Percentiles rank a stretch among this genome's conserved stretches.
Conservation (phyloP, 1,140 invertebrate genomes). For the Lysiphlebus fabarum region DNA sequence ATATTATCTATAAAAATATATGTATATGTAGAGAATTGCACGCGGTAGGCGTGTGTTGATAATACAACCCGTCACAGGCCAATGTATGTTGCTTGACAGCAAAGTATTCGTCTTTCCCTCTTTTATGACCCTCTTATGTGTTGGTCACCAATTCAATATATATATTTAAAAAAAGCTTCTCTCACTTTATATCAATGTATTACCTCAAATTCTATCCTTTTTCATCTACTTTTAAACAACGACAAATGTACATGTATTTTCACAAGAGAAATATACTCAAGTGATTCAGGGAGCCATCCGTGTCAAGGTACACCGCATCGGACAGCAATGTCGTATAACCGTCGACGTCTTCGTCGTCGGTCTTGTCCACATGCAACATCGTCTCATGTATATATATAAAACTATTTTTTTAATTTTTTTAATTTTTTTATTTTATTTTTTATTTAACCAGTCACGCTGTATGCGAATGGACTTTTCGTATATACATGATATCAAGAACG, state of each 20-base stretch:
- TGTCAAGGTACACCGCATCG: constrained; percentile 57
- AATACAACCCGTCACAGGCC: constrained; percentile 34
- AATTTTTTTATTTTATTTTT: constrained; percentile 35
- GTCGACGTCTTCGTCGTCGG: no score
- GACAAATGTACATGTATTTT: no score
- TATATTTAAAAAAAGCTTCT: not conserved
- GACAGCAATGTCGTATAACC: not conserved
- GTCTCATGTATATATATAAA: constrained; percentile 29
- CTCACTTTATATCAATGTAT: not conserved
- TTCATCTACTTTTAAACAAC: no score
- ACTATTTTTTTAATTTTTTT: constrained; percentile 25
- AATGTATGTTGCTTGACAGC: constrained; percentile 47
- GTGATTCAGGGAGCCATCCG: constrained; percentile 56
- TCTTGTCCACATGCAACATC: constrained; percentile 44
- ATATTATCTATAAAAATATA: constrained; percentile 20
- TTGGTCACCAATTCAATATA: no score
- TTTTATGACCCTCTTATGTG: not conserved
- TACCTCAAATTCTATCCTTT: not conserved
- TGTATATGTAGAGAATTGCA: constrained; percentile 29
- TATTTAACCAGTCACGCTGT: constrained; percentile 37
- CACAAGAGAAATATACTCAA: constrained; percentile 29
- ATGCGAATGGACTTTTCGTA: not conserved
- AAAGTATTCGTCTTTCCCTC: constrained; percentile 13
- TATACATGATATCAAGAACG: no score
- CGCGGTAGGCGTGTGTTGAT: constrained; percentile 52